These are phyloP conservation scores for Nomada ruficornis DNA, from an alignment of 2,888 invertebrate species.

Conservation along the genomic window DNA sequence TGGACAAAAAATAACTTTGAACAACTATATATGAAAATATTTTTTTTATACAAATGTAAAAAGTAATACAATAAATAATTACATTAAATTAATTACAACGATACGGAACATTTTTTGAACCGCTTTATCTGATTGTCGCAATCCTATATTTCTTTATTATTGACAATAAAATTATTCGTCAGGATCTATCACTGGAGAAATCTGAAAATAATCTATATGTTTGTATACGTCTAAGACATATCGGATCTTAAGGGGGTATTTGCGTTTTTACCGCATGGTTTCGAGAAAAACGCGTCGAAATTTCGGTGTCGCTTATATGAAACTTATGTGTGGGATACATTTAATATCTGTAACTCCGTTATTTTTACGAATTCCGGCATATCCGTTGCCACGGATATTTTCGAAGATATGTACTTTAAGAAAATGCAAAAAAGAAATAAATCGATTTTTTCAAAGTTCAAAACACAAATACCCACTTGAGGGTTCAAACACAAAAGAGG, in stretches of 20 bases:
- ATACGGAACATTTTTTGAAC: neutral
- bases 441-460: no score
- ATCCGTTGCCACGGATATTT: no score
- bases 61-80: constrained; percentile 22
- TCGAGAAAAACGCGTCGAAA: no score
- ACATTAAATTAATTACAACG: constrained; percentile 19
- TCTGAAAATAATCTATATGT: constrained; percentile 66
- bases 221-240: neutral
- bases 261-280: no score
- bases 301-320: no score
- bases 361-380: no score
- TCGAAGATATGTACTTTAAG: no score
- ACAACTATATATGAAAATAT: constrained; percentile 24
- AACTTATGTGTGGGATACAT: no score
- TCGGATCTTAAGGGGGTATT: no score
- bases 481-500: neutral
- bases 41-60: constrained; percentile 34
- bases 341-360: no score
- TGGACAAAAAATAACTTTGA: constrained; percentile 49
- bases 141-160: neutral
- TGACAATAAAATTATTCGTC: constrained; percentile 58
- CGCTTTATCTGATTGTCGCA: neutral
- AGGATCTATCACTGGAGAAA: constrained; percentile 78
- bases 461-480: neutral
- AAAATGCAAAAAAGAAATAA: no score